Base-by-base conservation (phyloP, 2,797 vertebrate genomes). In the Zenarchopterus dispar region DNA sequence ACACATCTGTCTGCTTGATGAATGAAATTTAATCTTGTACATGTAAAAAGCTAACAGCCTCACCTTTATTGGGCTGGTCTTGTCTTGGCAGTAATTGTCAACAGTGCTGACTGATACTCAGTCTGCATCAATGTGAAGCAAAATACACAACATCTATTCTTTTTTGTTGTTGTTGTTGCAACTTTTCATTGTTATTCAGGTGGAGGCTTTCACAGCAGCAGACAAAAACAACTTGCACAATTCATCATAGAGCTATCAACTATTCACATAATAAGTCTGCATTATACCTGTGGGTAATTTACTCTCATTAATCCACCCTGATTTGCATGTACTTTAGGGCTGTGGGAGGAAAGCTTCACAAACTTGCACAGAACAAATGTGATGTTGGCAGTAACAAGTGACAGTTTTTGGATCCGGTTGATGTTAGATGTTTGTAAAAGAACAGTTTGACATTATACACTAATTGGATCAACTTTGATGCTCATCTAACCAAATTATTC, bases 241-340 rank as follows among this genome's bases (percentile, higher is more conserved):
- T 60, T 71, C 63, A 69, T 80, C 63, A 73, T 44, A 10, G 36
- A 56, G 55, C 45, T 21, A 72, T 81, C 74, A 62, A 61, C 69
- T 48, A 70, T 58, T 73, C 60, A 63, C 63, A 73, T 61, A 74
- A 77, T 71, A 80, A 73, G 50, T 73, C 66, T 67, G 53, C 46
- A 47, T 67, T 66, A 56, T 52, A 79, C 62, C 61, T 77, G 18
- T 67, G 63, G 75, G 58, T 81, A 71, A 81, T 79, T 79, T 73
- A 59, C 53, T 75, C 67, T 78, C 78, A 80, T 84, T 80, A 80
- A 78, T 82, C 62, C 67, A 16, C 31, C 5, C 57, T 77, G 63
- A 78, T 85, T 85, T 80, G 65, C 73, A 82, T 84, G 59, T 50
- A 62, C 74, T 79, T 64, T 28, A 28, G 65, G 62, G 61, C 46